A percentile compares a stretch with the other conserved stretches of the same genome.
Conservation (phyloP, 2,797 vertebrate genomes). For the Macroramphosus scolopax region DNA sequence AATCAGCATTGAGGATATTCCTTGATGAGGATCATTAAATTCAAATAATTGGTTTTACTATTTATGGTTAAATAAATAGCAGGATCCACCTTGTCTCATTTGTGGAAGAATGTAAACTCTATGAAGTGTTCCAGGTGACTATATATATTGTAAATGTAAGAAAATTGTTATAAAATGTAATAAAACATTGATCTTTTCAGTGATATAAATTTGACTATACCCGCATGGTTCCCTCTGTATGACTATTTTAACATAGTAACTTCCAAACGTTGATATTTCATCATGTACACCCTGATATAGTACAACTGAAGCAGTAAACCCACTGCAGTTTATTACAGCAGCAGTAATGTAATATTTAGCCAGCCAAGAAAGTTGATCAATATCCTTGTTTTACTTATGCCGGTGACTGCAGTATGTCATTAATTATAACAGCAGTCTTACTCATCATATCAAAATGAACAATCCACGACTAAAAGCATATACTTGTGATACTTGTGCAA, state of each 20-base stretch:
- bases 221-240: neutral
- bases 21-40: too few relatives aligned
- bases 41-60: too few relatives aligned
- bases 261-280: neutral
- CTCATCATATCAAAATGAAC: neutral
- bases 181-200: too few relatives aligned
- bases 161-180: too few relatives aligned
- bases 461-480: neutral
- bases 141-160: too few relatives aligned
- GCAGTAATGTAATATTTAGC: slow-evolving; percentile 17
- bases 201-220: too few relatives aligned
- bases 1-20: slow-evolving; percentile 17
- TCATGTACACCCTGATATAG: neutral
- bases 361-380: slow-evolving; percentile 26
- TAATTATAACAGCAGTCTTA: neutral
- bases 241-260: too few relatives aligned
- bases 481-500: neutral
- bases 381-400: slow-evolving; percentile 11
- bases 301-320: slow-evolving; percentile 1
- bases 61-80: slow-evolving; percentile 32
- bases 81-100: slow-evolving; percentile 10
- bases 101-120: neutral
- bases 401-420: slow-evolving; percentile 4
- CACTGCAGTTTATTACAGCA: neutral
- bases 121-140: too few relatives aligned